Conservation (phyloP, 35 echinoderm and acorn worm species). For the Holothuria glaberrima region DNA sequence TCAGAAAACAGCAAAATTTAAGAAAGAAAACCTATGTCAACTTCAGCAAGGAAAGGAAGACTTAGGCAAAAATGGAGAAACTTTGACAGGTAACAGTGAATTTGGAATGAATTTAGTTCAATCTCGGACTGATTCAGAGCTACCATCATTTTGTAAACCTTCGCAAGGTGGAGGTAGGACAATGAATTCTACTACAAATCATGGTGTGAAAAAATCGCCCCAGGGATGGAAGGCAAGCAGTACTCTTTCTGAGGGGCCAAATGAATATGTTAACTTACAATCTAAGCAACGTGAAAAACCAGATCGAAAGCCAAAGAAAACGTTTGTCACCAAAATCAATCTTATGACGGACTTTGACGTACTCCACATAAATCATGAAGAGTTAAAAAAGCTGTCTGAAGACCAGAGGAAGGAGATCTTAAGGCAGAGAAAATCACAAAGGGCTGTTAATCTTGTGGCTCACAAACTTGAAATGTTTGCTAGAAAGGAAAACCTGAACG, state of each 20-base stretch:
- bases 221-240: too few species aligned
- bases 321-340: conserved; percentile 4
- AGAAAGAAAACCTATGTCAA: neutral
- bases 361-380: neutral
- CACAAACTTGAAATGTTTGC: neutral
- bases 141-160: neutral
- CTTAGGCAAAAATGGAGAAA: neutral
- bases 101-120: too few species aligned
- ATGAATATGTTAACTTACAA: too few species aligned
- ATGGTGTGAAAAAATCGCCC: too few species aligned
- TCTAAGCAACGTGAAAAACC: neutral
- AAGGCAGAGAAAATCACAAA: neutral
- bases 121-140: neutral
- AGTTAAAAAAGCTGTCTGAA: neutral
- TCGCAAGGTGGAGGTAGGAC: neutral
- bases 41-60: neutral
- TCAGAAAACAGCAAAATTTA: neutral
- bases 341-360: neutral
- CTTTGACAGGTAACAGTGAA: neutral
- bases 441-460: neutral
- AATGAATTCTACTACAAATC: neutral
- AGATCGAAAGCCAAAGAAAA: neutral
- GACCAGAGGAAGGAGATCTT: neutral
- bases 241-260: too few species aligned
- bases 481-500: neutral